phyloP scores from a whole-genome alignment of 1,140 invertebrate species.

The Hyles vespertilio region DNA sequence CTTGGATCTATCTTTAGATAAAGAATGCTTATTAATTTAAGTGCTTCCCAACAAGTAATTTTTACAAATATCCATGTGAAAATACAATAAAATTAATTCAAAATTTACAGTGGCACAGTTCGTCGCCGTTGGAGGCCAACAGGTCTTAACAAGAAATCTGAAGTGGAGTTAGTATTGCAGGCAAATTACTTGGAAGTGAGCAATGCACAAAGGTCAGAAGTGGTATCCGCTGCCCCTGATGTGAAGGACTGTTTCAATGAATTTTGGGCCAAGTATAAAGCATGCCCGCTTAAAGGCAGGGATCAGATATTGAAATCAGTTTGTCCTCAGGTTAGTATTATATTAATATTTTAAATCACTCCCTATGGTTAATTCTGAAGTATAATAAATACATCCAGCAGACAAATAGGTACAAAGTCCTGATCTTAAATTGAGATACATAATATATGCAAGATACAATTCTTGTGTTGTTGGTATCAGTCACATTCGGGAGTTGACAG shows the following conservation, averaged over 20 bases:
- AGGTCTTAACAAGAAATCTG: slow-evolving; percentile 76
- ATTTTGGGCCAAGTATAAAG: slow-evolving; percentile 84
- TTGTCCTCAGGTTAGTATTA: slow-evolving; percentile 83
- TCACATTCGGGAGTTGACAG: too few species aligned
- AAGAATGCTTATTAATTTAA: too few species aligned
- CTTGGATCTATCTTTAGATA: too few species aligned
- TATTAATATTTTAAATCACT: background rate
- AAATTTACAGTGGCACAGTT: slow-evolving; percentile 82
- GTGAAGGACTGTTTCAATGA: slow-evolving; percentile 82
- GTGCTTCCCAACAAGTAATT: too few species aligned
- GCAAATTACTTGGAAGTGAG: slow-evolving; percentile 86
- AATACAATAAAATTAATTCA: too few species aligned
- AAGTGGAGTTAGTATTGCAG: slow-evolving; percentile 84
- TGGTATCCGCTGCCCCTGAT: slow-evolving; percentile 81
- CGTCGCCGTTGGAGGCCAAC: slow-evolving; percentile 83
- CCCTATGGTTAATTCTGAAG: too few species aligned
- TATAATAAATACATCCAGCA: too few species aligned
- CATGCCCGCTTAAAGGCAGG: slow-evolving; percentile 81
- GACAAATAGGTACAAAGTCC: too few species aligned
- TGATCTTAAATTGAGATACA: too few species aligned
- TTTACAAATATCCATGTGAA: too few species aligned
- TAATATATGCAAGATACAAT: too few species aligned
- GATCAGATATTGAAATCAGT: slow-evolving; percentile 89
- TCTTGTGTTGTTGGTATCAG: too few species aligned
- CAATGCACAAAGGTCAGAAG: slow-evolving; percentile 80